Evolutionary conservation across 2,113 vertebrate species (phyloP).

Genomic region (Rhabdomys dilectus): DNA sequence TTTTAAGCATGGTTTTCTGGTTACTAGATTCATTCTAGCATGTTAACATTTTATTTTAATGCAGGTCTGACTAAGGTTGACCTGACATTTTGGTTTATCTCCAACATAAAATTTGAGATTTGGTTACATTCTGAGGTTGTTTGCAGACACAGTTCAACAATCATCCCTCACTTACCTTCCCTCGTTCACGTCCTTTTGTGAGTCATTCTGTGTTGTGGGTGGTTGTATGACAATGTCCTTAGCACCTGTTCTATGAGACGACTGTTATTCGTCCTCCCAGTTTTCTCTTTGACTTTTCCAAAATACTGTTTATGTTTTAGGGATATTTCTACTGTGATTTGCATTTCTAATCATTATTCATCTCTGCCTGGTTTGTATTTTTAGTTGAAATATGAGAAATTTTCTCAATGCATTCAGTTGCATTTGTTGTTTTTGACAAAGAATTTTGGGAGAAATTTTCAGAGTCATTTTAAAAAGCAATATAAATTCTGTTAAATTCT

Average conservation of each 20-base stretch:
- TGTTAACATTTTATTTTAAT: conserved; percentile 71
- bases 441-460: conserved; percentile 66
- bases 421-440: conserved; percentile 66
- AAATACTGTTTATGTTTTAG: conserved; percentile 50
- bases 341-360: conserved; percentile 51
- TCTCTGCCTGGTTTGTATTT: conserved; percentile 65
- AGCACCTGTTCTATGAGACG: conserved; percentile 1
- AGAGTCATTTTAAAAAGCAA: conserved; percentile 69
- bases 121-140: conserved; percentile 46
- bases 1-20: conserved; percentile 64
- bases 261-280: background rate
- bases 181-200: conserved; percentile 3
- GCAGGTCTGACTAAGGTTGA: conserved; percentile 33
- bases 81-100: conserved; percentile 70
- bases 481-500: conserved; percentile 75
- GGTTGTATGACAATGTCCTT: conserved; percentile 57
- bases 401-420: conserved; percentile 26
- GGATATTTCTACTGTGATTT: conserved; percentile 57
- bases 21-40: conserved; percentile 45
- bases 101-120: conserved; percentile 64
- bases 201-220: background rate
- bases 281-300: conserved; percentile 43
- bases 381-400: conserved; percentile 56
- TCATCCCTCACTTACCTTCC: conserved; percentile 38
- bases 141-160: conserved; percentile 39